A percentile compares a stretch with the other conserved stretches of the same genome.
Evolutionary conservation across 2,113 vertebrate genomes (phyloP).

Genomic region (Embiotoca jacksoni): DNA sequence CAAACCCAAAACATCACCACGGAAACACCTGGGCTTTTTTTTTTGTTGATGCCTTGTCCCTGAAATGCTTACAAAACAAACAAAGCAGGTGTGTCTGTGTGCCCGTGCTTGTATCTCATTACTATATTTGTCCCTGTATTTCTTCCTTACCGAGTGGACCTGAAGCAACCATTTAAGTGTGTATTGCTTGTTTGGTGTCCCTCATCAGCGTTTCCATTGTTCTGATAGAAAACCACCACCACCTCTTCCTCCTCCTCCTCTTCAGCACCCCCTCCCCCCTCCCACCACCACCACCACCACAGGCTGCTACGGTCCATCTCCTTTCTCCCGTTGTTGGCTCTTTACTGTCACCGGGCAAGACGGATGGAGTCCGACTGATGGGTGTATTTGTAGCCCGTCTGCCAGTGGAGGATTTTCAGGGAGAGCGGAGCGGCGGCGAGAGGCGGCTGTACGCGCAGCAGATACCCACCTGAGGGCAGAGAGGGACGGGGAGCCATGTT

Average conservation of each 20-base stretch:
- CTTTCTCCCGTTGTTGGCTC: slow-evolving; percentile 60
- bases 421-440: slow-evolving; percentile 30
- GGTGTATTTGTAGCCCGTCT: slow-evolving; percentile 82
- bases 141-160: slow-evolving; percentile 2
- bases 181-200: slow-evolving; percentile 6
- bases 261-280: background rate
- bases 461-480: slow-evolving; percentile 61
- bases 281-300: too few relatives aligned
- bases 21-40: slow-evolving; percentile 78
- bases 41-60: slow-evolving; percentile 77
- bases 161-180: slow-evolving; percentile 33
- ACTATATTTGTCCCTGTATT: slow-evolving; percentile 33
- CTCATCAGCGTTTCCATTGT: slow-evolving; percentile 70
- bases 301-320: slow-evolving; percentile 45
- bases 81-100: slow-evolving; percentile 61
- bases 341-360: slow-evolving; percentile 64
- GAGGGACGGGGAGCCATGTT: slow-evolving; percentile 29
- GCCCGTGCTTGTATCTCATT: slow-evolving; percentile 1
- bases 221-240: slow-evolving; percentile 35
- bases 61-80: slow-evolving; percentile 84
- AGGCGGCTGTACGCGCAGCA: slow-evolving; percentile 27
- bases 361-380: slow-evolving; percentile 61
- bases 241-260: background rate
- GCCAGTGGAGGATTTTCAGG: slow-evolving; percentile 73
- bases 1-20: slow-evolving; percentile 72